Conservation (phyloP, 2,888 invertebrate genomes). For the Rhagonycha lutea region DNA sequence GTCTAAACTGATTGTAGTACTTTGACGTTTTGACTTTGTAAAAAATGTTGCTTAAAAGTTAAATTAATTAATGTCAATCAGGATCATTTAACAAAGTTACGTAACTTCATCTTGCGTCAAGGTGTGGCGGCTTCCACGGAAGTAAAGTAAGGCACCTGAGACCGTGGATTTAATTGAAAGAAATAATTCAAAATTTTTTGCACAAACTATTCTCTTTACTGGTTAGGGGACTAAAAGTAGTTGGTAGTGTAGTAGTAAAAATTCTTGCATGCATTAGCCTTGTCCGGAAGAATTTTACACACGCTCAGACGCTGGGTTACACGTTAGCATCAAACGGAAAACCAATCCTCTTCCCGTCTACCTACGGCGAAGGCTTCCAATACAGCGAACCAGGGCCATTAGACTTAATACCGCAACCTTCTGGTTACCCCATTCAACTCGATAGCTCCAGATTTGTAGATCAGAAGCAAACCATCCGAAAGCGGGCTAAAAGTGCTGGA, state of each 20-base stretch:
- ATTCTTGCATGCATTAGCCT: constrained; percentile 38
- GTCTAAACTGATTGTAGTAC: neutral
- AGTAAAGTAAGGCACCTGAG: neutral
- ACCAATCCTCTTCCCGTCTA: constrained; percentile 53
- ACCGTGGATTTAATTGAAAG: neutral
- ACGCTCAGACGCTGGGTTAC: constrained; percentile 47
- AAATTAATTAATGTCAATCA: neutral
- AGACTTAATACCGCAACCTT: constrained; percentile 41
- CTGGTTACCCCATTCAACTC: constrained; percentile 43
- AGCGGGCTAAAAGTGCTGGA: constrained; percentile 49
- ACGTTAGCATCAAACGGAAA: constrained; percentile 50
- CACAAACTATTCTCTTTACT: neutral
- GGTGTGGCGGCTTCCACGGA: neutral
- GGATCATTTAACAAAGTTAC: neutral
- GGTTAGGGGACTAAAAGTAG: constrained; percentile 10
- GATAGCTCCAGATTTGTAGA: constrained; percentile 43
- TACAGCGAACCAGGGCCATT: constrained; percentile 50
- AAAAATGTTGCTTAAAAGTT: neutral
- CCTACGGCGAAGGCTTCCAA: constrained; percentile 54
- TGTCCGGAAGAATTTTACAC: constrained; percentile 45
- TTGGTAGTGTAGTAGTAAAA: constrained; percentile 15
- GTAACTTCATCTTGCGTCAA: neutral
- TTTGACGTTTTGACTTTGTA: neutral
- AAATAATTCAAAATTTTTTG: neutral
- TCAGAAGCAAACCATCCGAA: constrained; percentile 36